Conservation (phyloP, 2,888 invertebrate genomes). For the Chorisops tibialis region DNA sequence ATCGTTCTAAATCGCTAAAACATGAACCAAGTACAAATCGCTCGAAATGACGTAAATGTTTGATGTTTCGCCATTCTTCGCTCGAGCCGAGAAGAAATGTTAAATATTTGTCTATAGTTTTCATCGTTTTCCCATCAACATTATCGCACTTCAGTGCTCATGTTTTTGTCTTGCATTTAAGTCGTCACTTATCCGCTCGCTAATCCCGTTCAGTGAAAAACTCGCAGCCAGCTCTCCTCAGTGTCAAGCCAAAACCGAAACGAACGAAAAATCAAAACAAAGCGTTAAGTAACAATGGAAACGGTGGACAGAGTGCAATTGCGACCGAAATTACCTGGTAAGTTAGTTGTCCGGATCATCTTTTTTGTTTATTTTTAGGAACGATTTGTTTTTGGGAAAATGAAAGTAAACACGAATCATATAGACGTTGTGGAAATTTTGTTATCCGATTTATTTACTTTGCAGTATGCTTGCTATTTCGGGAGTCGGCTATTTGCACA, state of each 20-base stretch:
- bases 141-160: constrained; percentile 12
- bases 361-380: neutral
- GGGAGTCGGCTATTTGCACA: too few species aligned
- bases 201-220: constrained; percentile 14
- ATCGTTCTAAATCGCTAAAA: neutral
- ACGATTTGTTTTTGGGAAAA: too few species aligned
- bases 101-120: neutral
- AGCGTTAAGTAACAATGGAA: constrained; percentile 26
- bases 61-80: constrained; percentile 18
- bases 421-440: neutral
- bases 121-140: constrained; percentile 11
- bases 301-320: constrained; percentile 27
- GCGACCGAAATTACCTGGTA: constrained; percentile 32
- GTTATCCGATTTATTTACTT: neutral
- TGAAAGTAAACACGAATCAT: neutral
- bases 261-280: neutral
- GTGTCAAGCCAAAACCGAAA: neutral
- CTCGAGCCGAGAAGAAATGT: neutral
- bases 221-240: neutral
- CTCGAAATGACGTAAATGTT: constrained; percentile 23
- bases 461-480: neutral
- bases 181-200: constrained; percentile 15
- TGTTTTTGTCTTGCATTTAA: constrained; percentile 11
- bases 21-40: constrained; percentile 12
- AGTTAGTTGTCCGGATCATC: constrained; percentile 7